phyloP scores from a whole-genome alignment of 2,888 invertebrate species.

The Noctua fimbriata region DNA sequence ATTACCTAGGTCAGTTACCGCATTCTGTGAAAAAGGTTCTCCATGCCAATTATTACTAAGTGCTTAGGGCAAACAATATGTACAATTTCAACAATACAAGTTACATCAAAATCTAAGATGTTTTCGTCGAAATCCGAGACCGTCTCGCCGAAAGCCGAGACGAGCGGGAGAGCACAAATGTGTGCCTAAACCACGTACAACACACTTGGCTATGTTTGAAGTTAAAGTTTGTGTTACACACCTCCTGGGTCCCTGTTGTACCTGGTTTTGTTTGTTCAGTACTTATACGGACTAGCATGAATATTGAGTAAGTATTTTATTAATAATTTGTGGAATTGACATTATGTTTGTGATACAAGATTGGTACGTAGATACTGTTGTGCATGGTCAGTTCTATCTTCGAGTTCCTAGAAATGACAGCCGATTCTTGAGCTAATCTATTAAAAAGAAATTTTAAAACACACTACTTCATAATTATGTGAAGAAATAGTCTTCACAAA shows the following conservation, averaged over 20 bases:
- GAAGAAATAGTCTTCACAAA: too few species aligned
- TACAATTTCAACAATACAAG: background rate
- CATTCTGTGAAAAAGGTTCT: background rate
- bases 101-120: background rate
- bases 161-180: background rate
- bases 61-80: background rate
- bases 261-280: background rate
- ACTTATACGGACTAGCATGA: background rate
- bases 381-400: background rate
- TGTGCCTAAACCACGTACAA: background rate
- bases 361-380: background rate
- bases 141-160: background rate
- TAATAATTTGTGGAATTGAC: background rate
- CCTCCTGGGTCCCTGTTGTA: background rate
- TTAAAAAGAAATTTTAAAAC: background rate
- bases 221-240: background rate
- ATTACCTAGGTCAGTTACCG: background rate
- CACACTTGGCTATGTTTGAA: background rate
- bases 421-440: background rate
- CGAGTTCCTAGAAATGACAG: background rate
- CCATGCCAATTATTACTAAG: background rate
- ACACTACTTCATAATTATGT: too few species aligned
- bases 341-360: background rate
- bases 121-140: background rate
- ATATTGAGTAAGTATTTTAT: background rate